Conservation (phyloP, 2,888 invertebrate genomes). For the Emmelina monodactyla region DNA sequence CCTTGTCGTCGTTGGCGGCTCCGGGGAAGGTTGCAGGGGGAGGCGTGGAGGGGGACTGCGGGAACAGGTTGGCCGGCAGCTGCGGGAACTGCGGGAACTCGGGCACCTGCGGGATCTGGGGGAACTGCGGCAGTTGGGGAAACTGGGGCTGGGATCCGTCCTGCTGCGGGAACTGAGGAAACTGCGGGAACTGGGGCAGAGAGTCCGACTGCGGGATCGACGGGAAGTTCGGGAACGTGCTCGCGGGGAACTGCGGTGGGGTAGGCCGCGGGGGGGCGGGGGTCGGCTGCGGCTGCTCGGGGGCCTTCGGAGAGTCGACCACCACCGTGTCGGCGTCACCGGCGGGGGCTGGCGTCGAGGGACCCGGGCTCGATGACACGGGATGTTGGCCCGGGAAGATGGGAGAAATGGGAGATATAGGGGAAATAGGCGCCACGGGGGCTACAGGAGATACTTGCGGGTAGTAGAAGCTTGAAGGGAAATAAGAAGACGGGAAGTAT, state of each 20-base stretch:
- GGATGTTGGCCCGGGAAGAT: constrained; percentile 15
- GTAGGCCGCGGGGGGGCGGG: constrained; percentile 16
- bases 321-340: constrained; percentile 46
- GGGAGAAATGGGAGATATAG: constrained; percentile 19
- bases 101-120: constrained; percentile 14
- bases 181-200: constrained; percentile 16
- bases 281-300: constrained; percentile 21
- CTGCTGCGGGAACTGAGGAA: constrained; percentile 10
- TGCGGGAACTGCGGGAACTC: constrained; percentile 19
- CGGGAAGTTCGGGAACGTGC: constrained; percentile 2
- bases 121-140: constrained; percentile 20
- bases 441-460: constrained; percentile 21
- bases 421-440: constrained; percentile 19
- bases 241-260: constrained; percentile 11
- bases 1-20: constrained; percentile 26
- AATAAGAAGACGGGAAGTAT: constrained; percentile 28
- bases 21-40: constrained; percentile 34
- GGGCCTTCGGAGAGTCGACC: constrained; percentile 41
- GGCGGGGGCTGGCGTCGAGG: constrained; percentile 22
- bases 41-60: constrained; percentile 24
- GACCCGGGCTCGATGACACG: constrained; percentile 16
- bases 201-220: constrained; percentile 3
- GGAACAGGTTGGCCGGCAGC: constrained; percentile 19
- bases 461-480: constrained; percentile 28
- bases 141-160: constrained; percentile 19